Evolutionary conservation across 2,888 invertebrate genomes (phyloP), one percentile per base, ranked within the genome.

Genomic region (Blastobasis adustella): DNA sequence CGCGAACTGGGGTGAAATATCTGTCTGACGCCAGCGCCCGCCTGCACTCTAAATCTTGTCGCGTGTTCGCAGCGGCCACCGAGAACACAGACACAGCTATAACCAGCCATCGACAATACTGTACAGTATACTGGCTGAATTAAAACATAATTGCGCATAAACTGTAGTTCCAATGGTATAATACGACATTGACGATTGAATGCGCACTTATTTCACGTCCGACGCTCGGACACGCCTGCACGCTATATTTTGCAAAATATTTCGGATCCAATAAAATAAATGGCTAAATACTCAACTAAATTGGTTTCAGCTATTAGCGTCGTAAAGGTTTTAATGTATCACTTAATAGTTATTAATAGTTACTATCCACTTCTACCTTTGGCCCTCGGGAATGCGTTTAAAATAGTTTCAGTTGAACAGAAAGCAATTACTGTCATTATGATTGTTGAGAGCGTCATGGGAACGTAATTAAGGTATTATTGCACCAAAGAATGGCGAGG

Each of bases 371-470:
- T 23, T 23, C 3, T 23, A 23, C 23, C 23, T 23, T 23, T 23
- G 23, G 23, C 1, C 23, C 23, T 23, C 23, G 23, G 23, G 23
- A 23, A 23, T 23, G 23, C 23, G 23, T 23, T 23, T 23, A 23
- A 23, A 23, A 23, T 23, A 23, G 23, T 23, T 23, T 23, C 23
- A 23, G 23, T 23, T 23, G 23, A 71, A 71, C 75, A 69, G 75
- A 76, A 77, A 76, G 76, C 79, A 82, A 85, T 86, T 82, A 83
- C 78, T 76, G 73, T 67, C 74, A 73, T 76, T 77, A 23, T 76
- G 76, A 80, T 79, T 77, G 77, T 73, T 80, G 68, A 67, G 73
- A 73, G 76, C 76, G 75, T 71, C 73, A 67, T 66, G 65, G 69
- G 69, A 71, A 72, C 71, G 76, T 76, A 79, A 82, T 83, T 82